These are phyloP conservation scores for Linurgus olivaceus DNA, from an alignment of 2,797 vertebrate species.

Conservation along the genomic window DNA sequence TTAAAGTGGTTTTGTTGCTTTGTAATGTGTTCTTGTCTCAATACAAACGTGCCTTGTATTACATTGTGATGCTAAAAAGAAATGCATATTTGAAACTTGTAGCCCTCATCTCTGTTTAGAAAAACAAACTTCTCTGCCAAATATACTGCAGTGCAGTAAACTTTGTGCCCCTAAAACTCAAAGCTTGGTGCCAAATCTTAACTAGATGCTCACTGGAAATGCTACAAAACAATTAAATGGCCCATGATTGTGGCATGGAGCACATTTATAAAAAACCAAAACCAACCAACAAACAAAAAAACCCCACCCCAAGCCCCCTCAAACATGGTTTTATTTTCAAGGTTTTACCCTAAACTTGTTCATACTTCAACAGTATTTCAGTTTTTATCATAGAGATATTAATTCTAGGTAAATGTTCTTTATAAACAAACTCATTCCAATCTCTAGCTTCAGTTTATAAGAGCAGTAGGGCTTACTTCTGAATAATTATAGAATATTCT, in stretches of 20 bases:
- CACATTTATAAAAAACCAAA: not conserved
- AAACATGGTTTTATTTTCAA: not conserved
- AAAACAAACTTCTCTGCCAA: not conserved
- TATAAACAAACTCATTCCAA: not conserved
- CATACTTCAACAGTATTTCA: not conserved
- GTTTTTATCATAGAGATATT: not conserved
- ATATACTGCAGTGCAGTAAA: not conserved
- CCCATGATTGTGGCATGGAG: not conserved
- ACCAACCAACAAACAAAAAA: not conserved
- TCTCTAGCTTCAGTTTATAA: not conserved
- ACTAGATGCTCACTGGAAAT: not conserved
- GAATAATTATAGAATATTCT: not conserved
- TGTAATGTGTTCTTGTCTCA: not conserved
- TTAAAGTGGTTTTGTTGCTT: not conserved
- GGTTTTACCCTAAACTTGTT: not conserved
- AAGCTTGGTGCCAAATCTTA: not conserved
- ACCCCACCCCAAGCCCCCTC: fast-evolving
- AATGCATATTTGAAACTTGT: not conserved
- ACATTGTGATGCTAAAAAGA: not conserved
- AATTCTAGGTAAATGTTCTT: not conserved
- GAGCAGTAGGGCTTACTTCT: not conserved
- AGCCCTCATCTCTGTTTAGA: not conserved
- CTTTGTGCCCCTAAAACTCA: not conserved
- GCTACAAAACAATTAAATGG: not conserved
- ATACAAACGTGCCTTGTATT: not conserved